Evolutionary conservation across 53 echinoderm and acorn worm genomes (phyloP).

Genomic region (Luidia sarsii): DNA sequence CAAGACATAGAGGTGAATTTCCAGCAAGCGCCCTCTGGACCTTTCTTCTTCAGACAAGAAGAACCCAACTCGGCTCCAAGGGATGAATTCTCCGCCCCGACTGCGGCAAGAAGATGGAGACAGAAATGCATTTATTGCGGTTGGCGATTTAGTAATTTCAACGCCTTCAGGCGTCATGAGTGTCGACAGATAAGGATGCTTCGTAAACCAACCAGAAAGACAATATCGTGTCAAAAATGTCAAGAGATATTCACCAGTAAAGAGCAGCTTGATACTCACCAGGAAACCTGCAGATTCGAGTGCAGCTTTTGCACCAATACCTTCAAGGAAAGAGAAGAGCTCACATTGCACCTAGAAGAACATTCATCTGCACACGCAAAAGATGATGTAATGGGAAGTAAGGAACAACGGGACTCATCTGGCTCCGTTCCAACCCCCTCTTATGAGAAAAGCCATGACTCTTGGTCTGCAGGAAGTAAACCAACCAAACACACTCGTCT

Average conservation of each 20-base stretch:
- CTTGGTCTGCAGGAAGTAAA: neutral
- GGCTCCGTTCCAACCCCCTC: no score
- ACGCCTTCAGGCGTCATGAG: slow-evolving; percentile 16
- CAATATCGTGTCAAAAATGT: slow-evolving; percentile 10
- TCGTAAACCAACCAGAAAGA: neutral
- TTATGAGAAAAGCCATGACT: no score
- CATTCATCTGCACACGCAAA: no score
- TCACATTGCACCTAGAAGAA: neutral
- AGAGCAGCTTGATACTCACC: slow-evolving; percentile 11
- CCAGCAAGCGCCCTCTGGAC: slow-evolving; percentile 22
- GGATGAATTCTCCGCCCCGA: neutral
- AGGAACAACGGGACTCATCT: no score
- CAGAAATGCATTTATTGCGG: slow-evolving; percentile 14
- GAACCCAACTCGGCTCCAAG: neutral
- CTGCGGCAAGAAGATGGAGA: neutral
- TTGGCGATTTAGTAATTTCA: slow-evolving; percentile 8
- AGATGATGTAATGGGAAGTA: no score
- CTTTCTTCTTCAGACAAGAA: slow-evolving; percentile 22
- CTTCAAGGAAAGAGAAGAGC: slow-evolving; percentile 9
- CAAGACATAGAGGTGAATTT: neutral
- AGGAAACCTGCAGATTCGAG: neutral
- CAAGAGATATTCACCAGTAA: slow-evolving; percentile 11
- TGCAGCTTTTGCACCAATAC: slow-evolving; percentile 18
- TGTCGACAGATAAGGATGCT: slow-evolving; percentile 5
- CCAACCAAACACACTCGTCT: neutral